Percentiles rank a stretch among this genome's conserved stretches.
Evolutionary conservation across 2,113 vertebrate species (phyloP).

Genomic region (Picathartes gymnocephalus): DNA sequence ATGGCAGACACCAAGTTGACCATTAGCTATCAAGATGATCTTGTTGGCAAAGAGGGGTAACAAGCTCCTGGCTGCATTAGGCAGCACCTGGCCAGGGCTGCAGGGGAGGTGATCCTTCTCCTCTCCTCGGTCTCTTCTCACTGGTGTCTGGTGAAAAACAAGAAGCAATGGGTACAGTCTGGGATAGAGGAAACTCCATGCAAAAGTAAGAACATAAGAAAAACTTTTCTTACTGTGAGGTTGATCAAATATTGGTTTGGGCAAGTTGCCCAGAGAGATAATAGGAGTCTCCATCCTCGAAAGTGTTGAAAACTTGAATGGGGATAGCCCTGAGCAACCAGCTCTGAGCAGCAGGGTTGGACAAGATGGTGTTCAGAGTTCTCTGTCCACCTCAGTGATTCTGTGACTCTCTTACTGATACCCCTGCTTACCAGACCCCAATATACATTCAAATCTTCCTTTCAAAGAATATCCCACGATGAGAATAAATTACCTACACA

Average conservation of each 20-base stretch:
- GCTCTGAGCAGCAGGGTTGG: background rate
- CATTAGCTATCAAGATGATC: fast-evolving
- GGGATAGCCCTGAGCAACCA: background rate
- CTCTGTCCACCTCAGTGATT: background rate
- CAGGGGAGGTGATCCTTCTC: background rate
- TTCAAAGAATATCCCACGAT: background rate
- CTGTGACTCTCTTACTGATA: background rate
- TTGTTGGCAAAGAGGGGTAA: background rate
- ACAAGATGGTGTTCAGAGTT: background rate
- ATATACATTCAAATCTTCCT: background rate
- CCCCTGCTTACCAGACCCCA: background rate
- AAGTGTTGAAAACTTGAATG: background rate
- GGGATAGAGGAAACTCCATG: background rate
- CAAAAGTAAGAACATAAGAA: background rate
- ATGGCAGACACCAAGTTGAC: background rate
- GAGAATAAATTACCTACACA: background rate
- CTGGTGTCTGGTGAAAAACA: background rate
- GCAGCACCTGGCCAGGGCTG: background rate
- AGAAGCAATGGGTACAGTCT: background rate
- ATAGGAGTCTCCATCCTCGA: background rate
- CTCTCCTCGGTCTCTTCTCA: background rate
- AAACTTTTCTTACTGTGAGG: background rate
- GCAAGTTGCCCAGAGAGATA: background rate
- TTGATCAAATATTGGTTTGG: background rate
- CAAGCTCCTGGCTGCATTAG: background rate